phyloP scores from a whole-genome alignment of 2,888 invertebrate species.

The Leuctra nigra region DNA sequence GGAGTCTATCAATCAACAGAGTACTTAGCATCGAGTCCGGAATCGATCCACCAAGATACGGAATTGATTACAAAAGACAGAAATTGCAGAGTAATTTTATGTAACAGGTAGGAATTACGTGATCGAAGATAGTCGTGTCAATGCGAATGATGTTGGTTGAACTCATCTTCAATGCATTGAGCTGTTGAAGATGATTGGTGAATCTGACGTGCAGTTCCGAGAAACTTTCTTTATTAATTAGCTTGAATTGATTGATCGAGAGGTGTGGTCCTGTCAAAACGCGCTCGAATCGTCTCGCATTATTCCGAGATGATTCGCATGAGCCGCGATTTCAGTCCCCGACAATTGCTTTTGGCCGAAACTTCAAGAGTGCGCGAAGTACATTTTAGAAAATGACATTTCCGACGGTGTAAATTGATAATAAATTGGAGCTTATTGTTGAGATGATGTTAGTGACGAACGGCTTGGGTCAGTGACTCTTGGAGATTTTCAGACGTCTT shows the following conservation, averaged over 20 bases:
- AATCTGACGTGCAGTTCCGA: conserved; percentile 10
- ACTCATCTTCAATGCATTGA: too few species aligned
- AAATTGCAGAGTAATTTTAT: too few species aligned
- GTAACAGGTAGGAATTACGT: too few species aligned
- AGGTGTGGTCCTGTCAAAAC: background rate
- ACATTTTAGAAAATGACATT: conserved; percentile 11
- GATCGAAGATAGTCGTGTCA: too few species aligned
- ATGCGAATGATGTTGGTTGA: too few species aligned
- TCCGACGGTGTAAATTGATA: conserved; percentile 7
- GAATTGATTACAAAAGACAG: too few species aligned
- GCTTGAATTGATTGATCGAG: conserved; percentile 10
- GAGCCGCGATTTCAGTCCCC: too few species aligned
- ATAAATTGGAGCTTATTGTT: conserved; percentile 16
- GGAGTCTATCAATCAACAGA: background rate
- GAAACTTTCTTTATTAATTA: conserved; percentile 12
- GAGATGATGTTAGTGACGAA: background rate
- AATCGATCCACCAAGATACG: too few species aligned
- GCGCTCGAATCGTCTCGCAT: too few species aligned
- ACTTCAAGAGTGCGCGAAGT: background rate
- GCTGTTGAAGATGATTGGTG: too few species aligned
- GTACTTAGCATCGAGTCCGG: too few species aligned
- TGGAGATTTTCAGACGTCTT: background rate
- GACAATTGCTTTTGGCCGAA: background rate
- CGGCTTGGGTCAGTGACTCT: conserved; percentile 7
- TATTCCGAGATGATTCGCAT: too few species aligned